Evolutionary conservation across 1,140 invertebrate species (phyloP).

Genomic region (Metopolophium dirhodum): DNA sequence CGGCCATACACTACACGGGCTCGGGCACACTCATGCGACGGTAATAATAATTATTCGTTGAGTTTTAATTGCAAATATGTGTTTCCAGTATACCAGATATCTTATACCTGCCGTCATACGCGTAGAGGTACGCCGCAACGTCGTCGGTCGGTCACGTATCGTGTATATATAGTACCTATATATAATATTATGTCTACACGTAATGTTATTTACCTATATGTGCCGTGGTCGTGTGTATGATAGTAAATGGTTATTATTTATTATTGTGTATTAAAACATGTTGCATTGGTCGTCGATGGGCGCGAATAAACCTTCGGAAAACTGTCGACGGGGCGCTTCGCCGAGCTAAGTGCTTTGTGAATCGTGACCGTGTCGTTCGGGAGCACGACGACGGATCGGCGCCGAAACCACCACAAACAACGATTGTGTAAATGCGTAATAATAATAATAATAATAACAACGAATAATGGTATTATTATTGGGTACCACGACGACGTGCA

Average conservation of each 20-base stretch:
- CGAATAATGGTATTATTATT: neutral
- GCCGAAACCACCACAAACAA: neutral
- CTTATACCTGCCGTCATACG: neutral
- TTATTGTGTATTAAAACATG: neutral
- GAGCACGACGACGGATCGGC: neutral
- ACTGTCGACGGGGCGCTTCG: neutral
- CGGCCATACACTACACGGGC: neutral
- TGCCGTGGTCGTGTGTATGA: neutral
- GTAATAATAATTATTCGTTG: neutral
- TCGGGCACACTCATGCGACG: neutral
- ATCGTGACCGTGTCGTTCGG: conserved; percentile 17
- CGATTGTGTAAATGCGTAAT: neutral
- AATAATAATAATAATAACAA: neutral
- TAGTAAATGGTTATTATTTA: neutral
- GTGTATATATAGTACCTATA: neutral
- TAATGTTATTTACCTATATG: neutral
- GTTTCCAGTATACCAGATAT: neutral
- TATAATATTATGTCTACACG: too few relatives aligned
- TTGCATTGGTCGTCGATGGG: neutral
- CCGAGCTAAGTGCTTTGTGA: conserved; percentile 46
- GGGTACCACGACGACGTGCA: neutral
- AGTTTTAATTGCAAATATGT: neutral
- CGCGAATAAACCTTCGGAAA: neutral
- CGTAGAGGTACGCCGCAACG: neutral
- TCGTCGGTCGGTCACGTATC: neutral